Evolutionary conservation across 2,888 invertebrate genomes (phyloP), one percentile per base, ranked within the genome.

Genomic region (Linyphia triangularis): DNA sequence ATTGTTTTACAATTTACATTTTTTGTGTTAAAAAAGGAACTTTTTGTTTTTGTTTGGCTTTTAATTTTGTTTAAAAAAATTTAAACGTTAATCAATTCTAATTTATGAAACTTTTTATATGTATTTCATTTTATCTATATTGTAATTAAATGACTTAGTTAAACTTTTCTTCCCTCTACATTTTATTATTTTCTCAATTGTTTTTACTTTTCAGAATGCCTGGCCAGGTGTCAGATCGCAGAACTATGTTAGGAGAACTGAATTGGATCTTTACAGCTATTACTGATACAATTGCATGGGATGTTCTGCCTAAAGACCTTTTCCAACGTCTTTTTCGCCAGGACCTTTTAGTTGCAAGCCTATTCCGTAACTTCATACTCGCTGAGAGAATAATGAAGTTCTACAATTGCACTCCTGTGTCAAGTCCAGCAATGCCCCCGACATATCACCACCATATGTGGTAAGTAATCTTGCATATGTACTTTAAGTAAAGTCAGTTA

Each of bases 201-300:
- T 40, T 40, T 75, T 19, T 37, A 61, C 9, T 33, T 91, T 91
- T 69, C 90, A 97, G 97, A 93, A 97, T 99, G 91, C 99, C 99
- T 7, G 99, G 99, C 0, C 96, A 96, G 92, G 95, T 98, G 91
- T 96, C 96, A 91, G 99, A 99, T 94, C 95, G 99, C 24, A 95
- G 98, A 91, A 99, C 99, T 33, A 98, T 99, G 97, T 94, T 99
- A 91, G 99, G 99, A 70, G 99, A 99, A 94, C 94, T 99, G 89
- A 99, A 99, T 94, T 99, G 99, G 99, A 99, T 99, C 92, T 99
- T 99, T 94, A 99, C 99, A 1, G 99, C 99, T 65, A 98, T 99
- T 91, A 99, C 99, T 0, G 99, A 99, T 93, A 99, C 99, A 10
- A 99, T 99, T 92, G 99, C 99, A 0, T 99, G 99, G 99, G 98